Base-by-base conservation (phyloP, 2,888 invertebrate species). In the Tipula helvola region DNA sequence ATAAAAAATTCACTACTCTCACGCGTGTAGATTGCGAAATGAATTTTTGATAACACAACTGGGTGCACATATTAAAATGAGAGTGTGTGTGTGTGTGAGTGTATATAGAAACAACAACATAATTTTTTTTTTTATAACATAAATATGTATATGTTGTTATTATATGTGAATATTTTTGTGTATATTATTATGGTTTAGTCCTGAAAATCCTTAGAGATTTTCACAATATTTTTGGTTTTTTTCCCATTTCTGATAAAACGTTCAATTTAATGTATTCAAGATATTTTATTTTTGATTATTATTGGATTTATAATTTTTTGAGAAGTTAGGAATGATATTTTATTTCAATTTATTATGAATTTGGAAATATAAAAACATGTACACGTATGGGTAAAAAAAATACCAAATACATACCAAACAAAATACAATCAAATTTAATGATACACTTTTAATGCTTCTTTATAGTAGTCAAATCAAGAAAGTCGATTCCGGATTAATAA, bases 21-120 rank as follows among this genome's bases (percentile, higher is more conserved):
- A 91, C 91, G 91, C 90, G 91, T 90, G 91, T 91, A 91, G 91
- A 91, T 91, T 91, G 91, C 90, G 89, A 90, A 90, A 91, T 91
- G 90, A 91, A 91, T 91, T 90, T 91, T 91, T 91, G 88, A 91
- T 90, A 89, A 88, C 85, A 85, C 85, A 87, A 84, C 86, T 87
- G 87, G 86, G 87, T 87, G 87, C 86, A 87, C 87, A 84, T 85
- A 85, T 87, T 52, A 84, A 84, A 85, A 52, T 85, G 42, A 16
- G 85, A 36, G 83, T 36, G 5, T 71, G 18, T 71, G 16, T 71
- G 12, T 28, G 28, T 28, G 28, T 28, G 28, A 16, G 16, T 83
- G 13, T 83, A 36, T 84, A 71, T 28, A 84, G 83, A 83, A 83
- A 84, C n/a, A 84, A 39, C 84, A 84, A 16, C 39, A 84, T 39